Base-by-base conservation (phyloP, 2,797 vertebrate species). In the Crenuchus spilurus region DNA sequence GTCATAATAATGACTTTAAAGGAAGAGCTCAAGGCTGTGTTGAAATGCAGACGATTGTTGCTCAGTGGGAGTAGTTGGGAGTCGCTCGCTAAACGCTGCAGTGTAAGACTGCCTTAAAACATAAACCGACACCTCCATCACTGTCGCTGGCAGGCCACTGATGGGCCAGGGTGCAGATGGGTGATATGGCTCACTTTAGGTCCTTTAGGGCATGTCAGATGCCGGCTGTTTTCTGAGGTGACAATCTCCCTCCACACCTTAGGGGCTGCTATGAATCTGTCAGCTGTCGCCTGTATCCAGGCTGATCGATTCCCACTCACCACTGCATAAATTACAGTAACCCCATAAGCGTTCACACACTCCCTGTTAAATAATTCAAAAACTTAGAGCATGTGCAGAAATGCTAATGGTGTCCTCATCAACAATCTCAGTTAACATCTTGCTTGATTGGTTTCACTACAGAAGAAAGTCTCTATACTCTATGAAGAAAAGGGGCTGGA, bases 301-400 rank as follows among this genome's bases (percentile, higher is more conserved):
- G 39, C 28, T 18, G 5, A 80, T 81, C 67, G 68, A 74, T 75
- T 60, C 64, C 26, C 63, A 58, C 46, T 73, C 35, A 24, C 70
- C 39, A 28, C 31, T 0, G 33, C 52, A 79, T 72, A 74, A 63
- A 72, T 81, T 74, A 78, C 74, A 75, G 37, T 77, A 52, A 63
- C 74, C 74, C 72, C 67, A 67, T 72, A 72, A 80, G 51, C 37
- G 69, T 33, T 76, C 74, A 72, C 66, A 64, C 74, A 60, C 74
- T 70, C 73, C 54, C 57, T 61, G 69, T 58, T 81, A 72, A 79
- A 81, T 78, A 76, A 83, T 80, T 76, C 65, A 80, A 52, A 64
- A 60, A 42, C 48, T 30, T 66, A 18, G 28, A 26, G 60, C 52
- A 46, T 55, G 49, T 39, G 16, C 66, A 77, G 77, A 75, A 75